Evolutionary conservation across 2,888 invertebrate species (phyloP).

Genomic region (Harpalus rubripes): DNA sequence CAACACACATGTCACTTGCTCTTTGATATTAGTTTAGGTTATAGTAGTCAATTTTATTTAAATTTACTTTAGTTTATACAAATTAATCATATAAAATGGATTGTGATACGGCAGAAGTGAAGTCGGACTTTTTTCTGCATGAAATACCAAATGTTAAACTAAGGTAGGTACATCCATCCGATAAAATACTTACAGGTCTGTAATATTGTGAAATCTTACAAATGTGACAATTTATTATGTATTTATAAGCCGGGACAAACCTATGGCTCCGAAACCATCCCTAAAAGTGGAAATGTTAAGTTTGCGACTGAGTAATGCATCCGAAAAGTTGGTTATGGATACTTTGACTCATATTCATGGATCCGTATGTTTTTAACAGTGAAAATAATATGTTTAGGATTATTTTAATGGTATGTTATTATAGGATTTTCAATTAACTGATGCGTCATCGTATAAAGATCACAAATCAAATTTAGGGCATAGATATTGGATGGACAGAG

Average conservation of each 20-base stretch:
- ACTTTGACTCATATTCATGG: constrained; percentile 88
- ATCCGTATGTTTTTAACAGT: constrained; percentile 77
- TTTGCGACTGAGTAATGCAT: constrained; percentile 83
- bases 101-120: constrained; percentile 80
- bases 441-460: constrained; percentile 80
- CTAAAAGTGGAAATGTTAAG: constrained; percentile 89
- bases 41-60: constrained; percentile 44
- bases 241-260: constrained; percentile 59
- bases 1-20: constrained; percentile 32
- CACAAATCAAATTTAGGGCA: constrained; percentile 84
- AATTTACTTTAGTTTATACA: constrained; percentile 26
- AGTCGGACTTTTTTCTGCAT: constrained; percentile 83
- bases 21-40: constrained; percentile 40
- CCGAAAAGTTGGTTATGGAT: constrained; percentile 86
- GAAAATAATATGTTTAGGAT: constrained; percentile 34
- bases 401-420: constrained; percentile 60
- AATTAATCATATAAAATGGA: constrained; percentile 78
- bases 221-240: constrained; percentile 29
- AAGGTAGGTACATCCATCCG: constrained; percentile 75
- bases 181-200: background rate
- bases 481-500: constrained; percentile 88
- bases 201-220: constrained; percentile 18
- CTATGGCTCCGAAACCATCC: constrained; percentile 78
- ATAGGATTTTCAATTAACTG: constrained; percentile 78
- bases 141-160: constrained; percentile 82